Evolutionary conservation across 2,888 invertebrate species (phyloP).

Genomic region (Catocala nupta): DNA sequence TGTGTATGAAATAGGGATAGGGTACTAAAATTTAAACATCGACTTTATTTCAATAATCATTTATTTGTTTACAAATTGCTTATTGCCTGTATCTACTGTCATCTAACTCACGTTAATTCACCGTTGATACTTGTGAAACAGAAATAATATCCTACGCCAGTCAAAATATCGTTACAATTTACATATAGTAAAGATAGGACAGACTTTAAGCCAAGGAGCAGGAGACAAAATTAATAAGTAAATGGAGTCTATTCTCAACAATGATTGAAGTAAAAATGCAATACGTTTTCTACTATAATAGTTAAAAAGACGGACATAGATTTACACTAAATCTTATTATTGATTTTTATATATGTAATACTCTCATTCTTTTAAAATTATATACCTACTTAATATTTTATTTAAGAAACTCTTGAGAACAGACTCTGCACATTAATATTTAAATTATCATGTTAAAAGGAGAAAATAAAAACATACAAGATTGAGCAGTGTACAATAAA

Average conservation of each 20-base stretch:
- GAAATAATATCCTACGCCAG: constrained; percentile 40
- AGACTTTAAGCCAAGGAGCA: constrained; percentile 29
- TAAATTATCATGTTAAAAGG: constrained; percentile 47
- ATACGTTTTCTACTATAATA: not conserved
- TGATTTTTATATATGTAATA: constrained; percentile 1
- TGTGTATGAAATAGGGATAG: no score
- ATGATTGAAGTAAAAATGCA: constrained; percentile 3
- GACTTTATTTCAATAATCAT: constrained; percentile 57
- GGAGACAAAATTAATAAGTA: constrained; percentile 18
- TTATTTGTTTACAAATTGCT: constrained; percentile 76
- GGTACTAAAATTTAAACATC: constrained; percentile 24
- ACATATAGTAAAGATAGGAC: constrained; percentile 28
- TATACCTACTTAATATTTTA: not conserved
- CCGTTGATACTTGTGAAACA: constrained; percentile 33
- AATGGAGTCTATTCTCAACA: constrained; percentile 28
- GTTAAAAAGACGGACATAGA: not conserved
- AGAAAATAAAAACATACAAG: constrained; percentile 54
- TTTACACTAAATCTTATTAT: not conserved
- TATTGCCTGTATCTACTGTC: constrained; percentile 66
- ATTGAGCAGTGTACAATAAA: constrained; percentile 76
- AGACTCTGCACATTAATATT: constrained; percentile 38
- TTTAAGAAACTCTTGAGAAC: constrained; percentile 29
- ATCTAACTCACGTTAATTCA: constrained; percentile 53
- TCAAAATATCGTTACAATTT: constrained; percentile 37
- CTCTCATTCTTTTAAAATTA: constrained; percentile 9